phyloP scores from a whole-genome alignment of 2,888 invertebrate genomes.

The Papilio gigon region DNA sequence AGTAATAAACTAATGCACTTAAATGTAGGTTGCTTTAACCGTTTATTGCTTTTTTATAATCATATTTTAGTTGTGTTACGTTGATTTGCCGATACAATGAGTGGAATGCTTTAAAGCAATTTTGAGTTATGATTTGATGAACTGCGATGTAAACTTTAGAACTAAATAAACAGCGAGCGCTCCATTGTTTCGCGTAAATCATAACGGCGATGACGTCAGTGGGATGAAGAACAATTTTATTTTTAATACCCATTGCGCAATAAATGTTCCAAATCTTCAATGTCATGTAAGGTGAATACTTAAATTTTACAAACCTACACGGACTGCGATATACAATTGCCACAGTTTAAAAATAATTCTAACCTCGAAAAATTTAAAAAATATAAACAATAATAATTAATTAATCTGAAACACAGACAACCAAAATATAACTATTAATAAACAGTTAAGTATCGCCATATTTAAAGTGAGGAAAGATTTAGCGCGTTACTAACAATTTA shows the following conservation, averaged over 20 bases:
- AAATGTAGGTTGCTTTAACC: constrained; percentile 64
- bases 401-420: background rate
- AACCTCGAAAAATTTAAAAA: background rate
- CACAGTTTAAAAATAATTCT: background rate
- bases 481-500: constrained; percentile 24
- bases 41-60: constrained; percentile 77
- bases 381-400: background rate
- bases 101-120: constrained; percentile 45
- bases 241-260: constrained; percentile 34
- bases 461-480: constrained; percentile 16
- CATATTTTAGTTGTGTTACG: constrained; percentile 66
- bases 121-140: constrained; percentile 65
- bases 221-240: constrained; percentile 14
- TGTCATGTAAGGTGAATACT: background rate
- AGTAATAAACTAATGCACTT: constrained; percentile 79
- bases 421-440: constrained; percentile 1
- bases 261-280: constrained; percentile 28
- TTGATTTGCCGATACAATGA: constrained; percentile 56
- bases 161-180: constrained; percentile 48
- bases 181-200: constrained; percentile 56
- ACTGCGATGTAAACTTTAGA: constrained; percentile 50
- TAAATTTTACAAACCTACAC: background rate
- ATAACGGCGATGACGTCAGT: constrained; percentile 41
- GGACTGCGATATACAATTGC: background rate
- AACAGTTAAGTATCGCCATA: background rate